Conservation (phyloP, 2,888 invertebrate species). For the Thecocarcelia acutangulata region DNA sequence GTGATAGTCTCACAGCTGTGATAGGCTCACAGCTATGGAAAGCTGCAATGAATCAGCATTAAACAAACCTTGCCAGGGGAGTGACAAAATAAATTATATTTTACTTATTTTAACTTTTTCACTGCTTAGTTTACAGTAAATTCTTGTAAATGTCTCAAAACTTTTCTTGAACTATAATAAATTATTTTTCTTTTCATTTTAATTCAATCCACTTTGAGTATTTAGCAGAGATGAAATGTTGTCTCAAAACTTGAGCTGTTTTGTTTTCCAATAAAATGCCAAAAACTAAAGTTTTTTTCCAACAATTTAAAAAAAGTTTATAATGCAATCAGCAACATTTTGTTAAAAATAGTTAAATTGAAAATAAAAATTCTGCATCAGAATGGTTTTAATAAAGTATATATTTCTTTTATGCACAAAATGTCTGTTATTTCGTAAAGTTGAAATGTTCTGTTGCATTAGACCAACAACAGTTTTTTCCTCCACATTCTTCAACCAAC, state of each 20-base stretch:
- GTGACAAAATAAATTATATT: no score
- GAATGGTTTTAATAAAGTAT: not conserved
- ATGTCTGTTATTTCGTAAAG: not conserved
- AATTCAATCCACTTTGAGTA: no score
- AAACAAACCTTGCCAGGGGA: no score
- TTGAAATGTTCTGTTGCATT: not conserved
- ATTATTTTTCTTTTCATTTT: no score
- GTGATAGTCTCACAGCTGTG: no score
- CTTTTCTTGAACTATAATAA: no score
- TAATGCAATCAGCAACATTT: slow-evolving; percentile 47
- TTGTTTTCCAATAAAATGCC: not conserved
- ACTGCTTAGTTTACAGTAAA: no score
- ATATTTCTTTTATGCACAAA: slow-evolving; percentile 11
- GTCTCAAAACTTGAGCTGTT: not conserved
- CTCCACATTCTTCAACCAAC: slow-evolving; percentile 9
- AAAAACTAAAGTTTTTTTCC: slow-evolving; percentile 6
- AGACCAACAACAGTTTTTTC: slow-evolving; percentile 7
- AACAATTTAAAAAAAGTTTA: slow-evolving; percentile 24
- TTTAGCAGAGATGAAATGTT: not conserved
- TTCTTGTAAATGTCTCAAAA: no score
- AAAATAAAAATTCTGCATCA: slow-evolving; percentile 18
- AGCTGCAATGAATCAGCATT: no score
- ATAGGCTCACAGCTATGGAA: no score
- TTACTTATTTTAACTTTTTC: no score
- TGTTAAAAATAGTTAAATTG: slow-evolving; percentile 24